Evolutionary conservation across 2,113 vertebrate species (phyloP).

Genomic region (Albula glossodonta): DNA sequence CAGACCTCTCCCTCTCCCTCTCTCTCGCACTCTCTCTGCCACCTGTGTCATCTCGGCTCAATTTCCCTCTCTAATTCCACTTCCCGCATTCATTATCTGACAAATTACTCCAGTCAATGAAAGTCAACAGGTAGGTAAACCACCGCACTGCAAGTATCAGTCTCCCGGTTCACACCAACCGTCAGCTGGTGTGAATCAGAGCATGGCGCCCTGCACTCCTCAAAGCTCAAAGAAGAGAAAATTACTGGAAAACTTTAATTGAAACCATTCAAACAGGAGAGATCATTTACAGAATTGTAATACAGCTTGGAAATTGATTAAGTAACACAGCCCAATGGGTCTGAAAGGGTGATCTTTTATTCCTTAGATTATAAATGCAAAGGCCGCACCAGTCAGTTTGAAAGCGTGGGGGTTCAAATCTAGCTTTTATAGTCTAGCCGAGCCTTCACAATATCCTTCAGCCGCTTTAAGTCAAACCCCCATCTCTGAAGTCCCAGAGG

Average conservation of each 20-base stretch:
- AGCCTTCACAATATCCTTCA: neutral
- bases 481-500: neutral
- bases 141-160: neutral
- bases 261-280: slow-evolving; percentile 9
- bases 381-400: neutral
- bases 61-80: neutral
- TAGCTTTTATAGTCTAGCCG: too few species aligned
- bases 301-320: neutral
- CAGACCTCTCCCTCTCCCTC: neutral
- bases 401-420: too few species aligned
- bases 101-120: neutral
- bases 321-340: neutral
- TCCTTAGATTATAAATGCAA: neutral
- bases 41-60: neutral
- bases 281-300: slow-evolving; percentile 12
- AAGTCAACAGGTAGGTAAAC: neutral
- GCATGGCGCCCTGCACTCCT: neutral
- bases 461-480: neutral
- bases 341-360: neutral
- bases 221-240: neutral
- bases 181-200: neutral
- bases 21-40: neutral
- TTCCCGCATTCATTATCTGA: neutral
- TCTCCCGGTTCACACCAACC: neutral
- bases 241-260: slow-evolving; percentile 15